Base-by-base conservation (phyloP, 2,888 invertebrate genomes). In the Rhodophaea formosa region DNA sequence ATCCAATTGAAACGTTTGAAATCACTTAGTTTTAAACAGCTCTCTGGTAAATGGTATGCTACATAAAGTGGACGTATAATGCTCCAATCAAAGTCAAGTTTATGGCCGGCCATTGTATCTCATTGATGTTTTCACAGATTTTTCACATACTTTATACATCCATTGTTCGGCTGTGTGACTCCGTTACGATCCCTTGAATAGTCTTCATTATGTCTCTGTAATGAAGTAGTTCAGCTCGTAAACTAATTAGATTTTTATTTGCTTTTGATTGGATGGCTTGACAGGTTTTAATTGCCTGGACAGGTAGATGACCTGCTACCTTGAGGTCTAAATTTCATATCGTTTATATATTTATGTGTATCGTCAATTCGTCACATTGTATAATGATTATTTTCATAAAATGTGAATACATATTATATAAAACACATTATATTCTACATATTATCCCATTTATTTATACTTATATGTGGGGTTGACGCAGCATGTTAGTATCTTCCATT, bases 91-190 rank as follows among this genome's bases (percentile, higher is more conserved):
- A 51, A 51, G 75, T 77, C 80, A 82, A 80, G 80, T 81, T 80
- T 77, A 78, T 70, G 77, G 72, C 65, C 74, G 68, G 53, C 67
- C 62, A 76, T 77, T 79, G 79, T 76, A 59, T 67, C 59, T 61
- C 57, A 59, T 58, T 60, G 60, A 60, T 59, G 68, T 69, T 77
- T 78, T 77, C 72, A 71, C 72, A 68, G 62, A 65, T 63, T 66
- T 74, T 67, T 70, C 68, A 67, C 64, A 63, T 62, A 58, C 60
- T 58, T 62, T 59, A 46, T 59, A 57, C 51, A 58, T 15, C 65
- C 47, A 64, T 66, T 66, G 64, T 66, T 62, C 46, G 8, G 23
- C 14, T 51, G 15, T 49, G 49, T 51, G 46, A 46, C 46, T 46
- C 10, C 46, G 12, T 49, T 30, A 30, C 47, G 23, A 49, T 51